Conservation (phyloP, 2,888 invertebrate species). For the Drosophila aldrichi region DNA sequence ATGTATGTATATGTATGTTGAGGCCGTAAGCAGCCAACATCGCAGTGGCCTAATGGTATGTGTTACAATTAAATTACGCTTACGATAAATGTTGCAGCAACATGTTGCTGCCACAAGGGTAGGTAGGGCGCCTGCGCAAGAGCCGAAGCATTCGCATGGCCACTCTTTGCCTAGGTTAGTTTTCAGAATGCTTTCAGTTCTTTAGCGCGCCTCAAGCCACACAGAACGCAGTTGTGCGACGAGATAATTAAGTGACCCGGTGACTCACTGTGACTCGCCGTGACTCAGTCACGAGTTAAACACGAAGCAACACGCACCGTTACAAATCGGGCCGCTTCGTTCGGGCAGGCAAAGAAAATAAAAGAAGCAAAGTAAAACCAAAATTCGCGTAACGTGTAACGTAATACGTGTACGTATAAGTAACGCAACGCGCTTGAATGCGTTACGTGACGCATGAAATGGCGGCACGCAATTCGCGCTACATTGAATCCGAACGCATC, state of each 20-base stretch:
- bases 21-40: background rate
- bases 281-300: conserved; percentile 14
- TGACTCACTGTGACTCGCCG: conserved; percentile 44
- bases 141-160: conserved; percentile 61
- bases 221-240: conserved; percentile 48
- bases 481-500: conserved; percentile 74
- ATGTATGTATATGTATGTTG: background rate
- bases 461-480: conserved; percentile 81
- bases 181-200: conserved; percentile 58
- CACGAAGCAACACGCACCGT: conserved; percentile 12
- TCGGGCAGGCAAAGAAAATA: background rate
- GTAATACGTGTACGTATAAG: conserved; percentile 10
- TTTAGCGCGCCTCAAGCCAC: conserved; percentile 75
- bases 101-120: conserved; percentile 52
- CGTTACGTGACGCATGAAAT: conserved; percentile 76
- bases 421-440: conserved; percentile 63
- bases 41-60: conserved; percentile 9
- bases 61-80: conserved; percentile 69
- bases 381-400: conserved; percentile 12
- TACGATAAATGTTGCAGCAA: conserved; percentile 75
- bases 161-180: conserved; percentile 49
- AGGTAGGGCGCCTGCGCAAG: conserved; percentile 37
- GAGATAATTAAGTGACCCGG: conserved; percentile 13
- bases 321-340: conserved; percentile 18
- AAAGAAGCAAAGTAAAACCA: background rate